Base-by-base conservation (phyloP, 1,140 invertebrate species). In the Oryzaephilus surinamensis region DNA sequence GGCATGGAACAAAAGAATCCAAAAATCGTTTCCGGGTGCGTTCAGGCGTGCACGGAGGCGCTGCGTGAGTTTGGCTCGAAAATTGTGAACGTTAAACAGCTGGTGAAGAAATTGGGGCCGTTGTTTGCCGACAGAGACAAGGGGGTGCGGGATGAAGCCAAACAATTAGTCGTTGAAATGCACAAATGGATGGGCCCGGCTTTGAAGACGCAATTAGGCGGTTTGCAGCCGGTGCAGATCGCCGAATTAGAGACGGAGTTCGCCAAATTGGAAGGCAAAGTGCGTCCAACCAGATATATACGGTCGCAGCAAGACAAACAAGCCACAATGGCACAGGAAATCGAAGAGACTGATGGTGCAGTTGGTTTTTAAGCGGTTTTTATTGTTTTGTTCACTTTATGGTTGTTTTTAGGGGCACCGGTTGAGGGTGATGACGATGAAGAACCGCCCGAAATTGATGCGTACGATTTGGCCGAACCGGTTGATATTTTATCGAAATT, bases 1-100 rank as follows among this genome's bases (percentile, higher is more conserved):
- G 93, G 92, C 16, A 81, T 94, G 59, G 90, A 94, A 48, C 79
- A 82, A 39, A 98, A 98, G 64, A 94, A 95, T 65, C 94, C 94
- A 0, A 97, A 97, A 71, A 87, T 95, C 45, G 84, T 93, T 3
- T 65, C 83, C 2, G 89, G 81, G 0, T 93, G 85, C 62, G 73
- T 92, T n/a, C 66, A 76, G 10, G 73, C 80, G 11, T 57, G 89
- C 4, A 83, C 79, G 16, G 69, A 79, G 35, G 79, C 84, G 2
- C 63, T 97, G 2, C 79, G 74, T 66, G 83, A 90, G 55, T 97
- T 95, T 71, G 93, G 94, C 8, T 75, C 83, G 18, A 96, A 95
- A 69, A 81, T 96, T 1, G 77, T 98, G 11, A 79, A 74, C 37
- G 70, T 95, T 3, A 97, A 96, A 58, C 82, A 85, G 4, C 61